Percentiles rank a stretch among this genome's conserved stretches.
These are phyloP conservation scores for Sebastes aleutianus DNA, from an alignment of 2,797 vertebrate species.

Conservation along the genomic window DNA sequence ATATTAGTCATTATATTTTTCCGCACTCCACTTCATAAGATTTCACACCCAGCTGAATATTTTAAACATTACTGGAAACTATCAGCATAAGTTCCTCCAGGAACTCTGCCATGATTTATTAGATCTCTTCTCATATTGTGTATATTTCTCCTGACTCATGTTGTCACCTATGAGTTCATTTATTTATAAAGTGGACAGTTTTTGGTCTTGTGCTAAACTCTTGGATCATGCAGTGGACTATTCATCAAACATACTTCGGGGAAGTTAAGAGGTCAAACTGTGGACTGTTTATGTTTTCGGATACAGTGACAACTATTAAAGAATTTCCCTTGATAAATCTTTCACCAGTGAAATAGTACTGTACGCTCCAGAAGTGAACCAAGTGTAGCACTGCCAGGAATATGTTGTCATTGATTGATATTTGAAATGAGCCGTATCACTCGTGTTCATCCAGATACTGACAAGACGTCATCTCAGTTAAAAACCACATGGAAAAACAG, in stretches of 20 bases:
- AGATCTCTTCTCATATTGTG: conserved; percentile 5
- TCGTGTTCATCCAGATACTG: conserved; percentile 27
- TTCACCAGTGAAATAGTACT: neutral
- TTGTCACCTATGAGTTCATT: neutral
- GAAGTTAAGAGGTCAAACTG: conserved; percentile 2
- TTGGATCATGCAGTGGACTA: neutral
- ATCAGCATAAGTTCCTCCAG: neutral
- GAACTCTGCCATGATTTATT: conserved; percentile 40
- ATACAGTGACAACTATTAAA: neutral
- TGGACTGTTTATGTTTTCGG: neutral
- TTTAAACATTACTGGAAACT: conserved; percentile 7
- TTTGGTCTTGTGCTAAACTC: neutral
- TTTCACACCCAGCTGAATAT: conserved; percentile 6
- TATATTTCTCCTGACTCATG: conserved; percentile 14
- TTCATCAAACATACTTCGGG: neutral
- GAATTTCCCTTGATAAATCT: conserved; percentile 6
- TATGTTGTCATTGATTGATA: conserved; percentile 26
- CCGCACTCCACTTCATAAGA: neutral
- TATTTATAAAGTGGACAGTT: neutral
- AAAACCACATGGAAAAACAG: conserved; percentile 10
- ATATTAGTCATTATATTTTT: neutral
- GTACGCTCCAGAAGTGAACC: neutral
- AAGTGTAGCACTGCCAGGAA: neutral
- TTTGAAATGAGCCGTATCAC: conserved; percentile 34
- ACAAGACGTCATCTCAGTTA: conserved; percentile 18